These are phyloP conservation scores for Drosophila antonietae DNA, from an alignment of 2,888 invertebrate genomes.

Conservation along the genomic window DNA sequence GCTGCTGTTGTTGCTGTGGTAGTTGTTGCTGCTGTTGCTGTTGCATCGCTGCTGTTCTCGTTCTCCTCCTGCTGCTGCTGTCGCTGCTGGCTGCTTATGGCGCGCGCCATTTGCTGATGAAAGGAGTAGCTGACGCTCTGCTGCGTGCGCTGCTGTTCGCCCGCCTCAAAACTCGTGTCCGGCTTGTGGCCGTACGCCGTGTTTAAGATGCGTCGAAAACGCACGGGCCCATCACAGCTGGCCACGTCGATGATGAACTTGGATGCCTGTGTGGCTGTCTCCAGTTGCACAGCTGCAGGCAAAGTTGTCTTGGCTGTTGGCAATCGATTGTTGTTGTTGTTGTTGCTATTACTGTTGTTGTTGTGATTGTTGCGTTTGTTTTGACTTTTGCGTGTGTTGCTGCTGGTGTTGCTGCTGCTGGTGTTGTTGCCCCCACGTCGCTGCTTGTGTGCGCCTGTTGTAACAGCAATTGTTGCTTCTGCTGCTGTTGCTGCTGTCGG, in stretches of 20 bases:
- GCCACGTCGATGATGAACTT: conserved; percentile 93
- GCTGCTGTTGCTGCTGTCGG: conserved; percentile 1
- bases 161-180: conserved; percentile 56
- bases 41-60: conserved; percentile 60
- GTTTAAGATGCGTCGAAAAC: conserved; percentile 93
- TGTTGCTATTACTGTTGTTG: conserved; percentile 3
- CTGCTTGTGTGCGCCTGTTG: conserved; percentile 16
- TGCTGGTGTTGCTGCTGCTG: conserved; percentile 4
- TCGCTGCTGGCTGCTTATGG: conserved; percentile 83
- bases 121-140: conserved; percentile 84
- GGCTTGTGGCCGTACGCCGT: conserved; percentile 89
- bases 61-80: conserved; percentile 71
- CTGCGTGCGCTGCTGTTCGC: conserved; percentile 78
- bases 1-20: conserved; percentile 25
- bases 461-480: conserved; percentile 7
- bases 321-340: conserved; percentile 10
- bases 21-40: conserved; percentile 54
- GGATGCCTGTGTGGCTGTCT: conserved; percentile 40
- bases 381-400: conserved; percentile 19
- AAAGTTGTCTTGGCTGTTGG: conserved; percentile 29
- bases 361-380: conserved; percentile 19
- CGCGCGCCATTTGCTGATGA: conserved; percentile 85
- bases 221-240: conserved; percentile 95
- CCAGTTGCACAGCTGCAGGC: conserved; percentile 50
- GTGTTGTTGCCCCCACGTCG: conserved; percentile 22